Conservation (phyloP, 1,140 invertebrate species). For the Lamellibrachia luymesi region DNA sequence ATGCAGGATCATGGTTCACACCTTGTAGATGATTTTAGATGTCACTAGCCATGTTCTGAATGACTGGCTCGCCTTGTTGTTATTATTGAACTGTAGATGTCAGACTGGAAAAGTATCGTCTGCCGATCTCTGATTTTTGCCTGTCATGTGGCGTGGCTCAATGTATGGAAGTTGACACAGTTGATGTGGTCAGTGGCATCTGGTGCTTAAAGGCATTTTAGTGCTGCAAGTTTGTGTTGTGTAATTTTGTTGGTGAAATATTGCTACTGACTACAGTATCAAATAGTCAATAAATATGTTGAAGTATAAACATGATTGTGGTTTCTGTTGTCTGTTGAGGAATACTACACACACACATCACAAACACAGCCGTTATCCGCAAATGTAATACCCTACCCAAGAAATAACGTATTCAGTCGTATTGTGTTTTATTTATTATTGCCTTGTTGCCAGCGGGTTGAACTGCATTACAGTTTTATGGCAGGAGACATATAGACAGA, state of each 20-base stretch:
- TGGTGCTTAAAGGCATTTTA: not conserved
- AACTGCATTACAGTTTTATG: no score
- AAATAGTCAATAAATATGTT: not conserved
- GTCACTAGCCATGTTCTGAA: not conserved
- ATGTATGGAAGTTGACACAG: not conserved
- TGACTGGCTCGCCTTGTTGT: not conserved
- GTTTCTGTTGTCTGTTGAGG: not conserved
- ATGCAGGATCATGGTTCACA: not conserved
- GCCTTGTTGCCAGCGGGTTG: no score
- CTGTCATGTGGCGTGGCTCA: not conserved
- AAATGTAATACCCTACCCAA: no score
- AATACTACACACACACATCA: not conserved
- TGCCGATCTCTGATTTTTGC: slow-evolving; percentile 4
- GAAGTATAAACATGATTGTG: not conserved
- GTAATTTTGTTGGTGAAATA: not conserved
- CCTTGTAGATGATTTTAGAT: not conserved
- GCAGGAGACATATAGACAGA: no score
- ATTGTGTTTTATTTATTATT: no score
- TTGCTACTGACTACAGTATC: not conserved
- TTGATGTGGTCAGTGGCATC: not conserved
- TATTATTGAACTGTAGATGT: not conserved
- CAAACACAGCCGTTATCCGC: no score
- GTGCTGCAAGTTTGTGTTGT: not conserved
- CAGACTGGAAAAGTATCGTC: not conserved
- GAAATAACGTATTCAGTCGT: no score